Conservation (phyloP, 2,888 invertebrate species). For the Ferrisia virgata region DNA sequence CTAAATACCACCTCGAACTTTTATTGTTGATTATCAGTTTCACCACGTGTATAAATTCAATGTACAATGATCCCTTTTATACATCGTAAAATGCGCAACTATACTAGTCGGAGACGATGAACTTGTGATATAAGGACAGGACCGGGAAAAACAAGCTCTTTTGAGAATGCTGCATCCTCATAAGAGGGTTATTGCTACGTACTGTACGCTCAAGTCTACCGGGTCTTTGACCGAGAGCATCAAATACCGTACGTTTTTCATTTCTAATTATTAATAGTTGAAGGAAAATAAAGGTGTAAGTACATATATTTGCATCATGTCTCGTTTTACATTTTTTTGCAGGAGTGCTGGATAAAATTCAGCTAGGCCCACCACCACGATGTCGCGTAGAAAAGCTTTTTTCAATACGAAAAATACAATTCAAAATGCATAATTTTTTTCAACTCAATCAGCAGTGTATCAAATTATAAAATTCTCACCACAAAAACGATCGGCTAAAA, state of each 20-base stretch:
- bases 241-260: not conserved
- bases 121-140: not conserved
- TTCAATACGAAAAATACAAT: too few relatives aligned
- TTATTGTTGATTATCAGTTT: not conserved
- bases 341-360: not conserved
- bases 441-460: too few relatives aligned
- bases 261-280: not conserved
- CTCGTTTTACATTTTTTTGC: not conserved
- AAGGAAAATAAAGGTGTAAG: not conserved
- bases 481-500: not conserved
- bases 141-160: constrained; percentile 14
- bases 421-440: too few relatives aligned
- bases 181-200: constrained; percentile 30
- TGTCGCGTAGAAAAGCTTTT: too few relatives aligned
- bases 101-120: constrained; percentile 5
- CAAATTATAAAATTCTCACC: not conserved
- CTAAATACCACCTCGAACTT: not conserved
- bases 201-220: not conserved
- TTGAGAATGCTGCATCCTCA: constrained; percentile 17
- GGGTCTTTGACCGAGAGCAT: constrained; percentile 17
- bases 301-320: not conserved
- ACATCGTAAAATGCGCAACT: constrained; percentile 10
- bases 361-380: too few relatives aligned
- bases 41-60: not conserved
- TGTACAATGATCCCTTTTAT: not conserved